Percentiles rank a stretch among this genome's conserved stretches.
Evolutionary conservation across 2,113 vertebrate genomes (phyloP).

Genomic region (Ammodytes marinus): DNA sequence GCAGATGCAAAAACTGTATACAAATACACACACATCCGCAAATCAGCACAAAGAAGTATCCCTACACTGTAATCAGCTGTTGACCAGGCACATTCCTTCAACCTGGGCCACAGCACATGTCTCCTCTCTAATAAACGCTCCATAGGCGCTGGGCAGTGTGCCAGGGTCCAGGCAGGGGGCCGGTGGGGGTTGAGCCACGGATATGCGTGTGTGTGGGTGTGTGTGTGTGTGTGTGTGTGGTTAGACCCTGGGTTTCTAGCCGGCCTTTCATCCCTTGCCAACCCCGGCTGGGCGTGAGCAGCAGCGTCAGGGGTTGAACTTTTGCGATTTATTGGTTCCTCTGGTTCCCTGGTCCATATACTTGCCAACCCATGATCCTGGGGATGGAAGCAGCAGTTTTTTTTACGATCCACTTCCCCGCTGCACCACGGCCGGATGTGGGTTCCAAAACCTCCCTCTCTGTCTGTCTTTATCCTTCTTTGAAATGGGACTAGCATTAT

Average conservation of each 20-base stretch:
- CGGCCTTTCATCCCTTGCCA: slow-evolving; percentile 76
- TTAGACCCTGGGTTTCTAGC: slow-evolving; percentile 83
- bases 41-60: slow-evolving; percentile 38
- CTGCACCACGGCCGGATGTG: slow-evolving; percentile 70
- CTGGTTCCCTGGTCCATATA: slow-evolving; percentile 70
- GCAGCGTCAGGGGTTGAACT: slow-evolving; percentile 79
- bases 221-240: slow-evolving; percentile 84
- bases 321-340: slow-evolving; percentile 88
- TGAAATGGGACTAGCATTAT: slow-evolving; percentile 4
- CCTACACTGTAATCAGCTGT: slow-evolving; percentile 79
- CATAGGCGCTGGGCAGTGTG: slow-evolving; percentile 81
- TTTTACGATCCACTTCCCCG: slow-evolving; percentile 80
- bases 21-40: neutral
- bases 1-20: neutral
- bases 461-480: slow-evolving; percentile 5
- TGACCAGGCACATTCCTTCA: slow-evolving; percentile 83
- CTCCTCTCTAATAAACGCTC: slow-evolving; percentile 86
- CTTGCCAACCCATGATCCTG: slow-evolving; percentile 58
- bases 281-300: slow-evolving; percentile 83
- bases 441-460: slow-evolving; percentile 29
- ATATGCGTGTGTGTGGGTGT: slow-evolving; percentile 70
- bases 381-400: slow-evolving; percentile 87
- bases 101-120: slow-evolving; percentile 64
- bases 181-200: slow-evolving; percentile 66
- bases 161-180: slow-evolving; percentile 76